A percentile compares a stretch with the other conserved stretches of the same genome.
Conservation (phyloP, 1,140 invertebrate genomes). For the Drosophila teissieri region DNA sequence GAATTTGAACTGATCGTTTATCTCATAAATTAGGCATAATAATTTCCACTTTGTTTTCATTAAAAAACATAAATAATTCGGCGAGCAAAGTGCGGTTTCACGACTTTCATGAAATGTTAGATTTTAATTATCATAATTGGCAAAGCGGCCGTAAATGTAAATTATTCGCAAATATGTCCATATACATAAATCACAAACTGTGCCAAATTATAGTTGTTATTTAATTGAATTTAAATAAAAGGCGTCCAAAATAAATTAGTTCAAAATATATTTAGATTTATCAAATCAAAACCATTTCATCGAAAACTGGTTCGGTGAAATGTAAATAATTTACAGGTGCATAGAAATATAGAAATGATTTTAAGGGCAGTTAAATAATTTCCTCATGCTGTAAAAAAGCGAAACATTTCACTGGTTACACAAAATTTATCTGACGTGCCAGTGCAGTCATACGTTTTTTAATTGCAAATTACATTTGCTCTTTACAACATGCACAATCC, state of each 20-base stretch:
- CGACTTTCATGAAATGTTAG: slow-evolving; percentile 1
- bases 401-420: background rate
- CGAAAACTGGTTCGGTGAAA: background rate
- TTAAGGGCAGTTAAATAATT: background rate
- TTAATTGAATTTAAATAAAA: slow-evolving; percentile 12
- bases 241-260: background rate
- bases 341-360: background rate
- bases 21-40: slow-evolving; percentile 45
- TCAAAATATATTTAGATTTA: background rate
- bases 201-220: background rate
- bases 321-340: background rate
- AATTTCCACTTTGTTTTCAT: slow-evolving; percentile 22
- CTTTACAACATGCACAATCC: slow-evolving; percentile 39
- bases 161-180: slow-evolving; percentile 18
- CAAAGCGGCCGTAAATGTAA: background rate
- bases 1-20: slow-evolving; percentile 12
- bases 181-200: slow-evolving; percentile 17
- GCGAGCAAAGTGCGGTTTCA: slow-evolving; percentile 15
- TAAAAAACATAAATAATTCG: slow-evolving; percentile 31
- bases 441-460: slow-evolving; percentile 24
- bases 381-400: background rate
- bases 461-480: slow-evolving; percentile 46
- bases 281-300: background rate
- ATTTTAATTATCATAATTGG: slow-evolving; percentile 19
- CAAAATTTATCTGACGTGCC: background rate